Percentiles rank a stretch among this genome's conserved stretches.
phyloP scores from a whole-genome alignment of 2,797 vertebrate genomes.

The Gila robusta region DNA sequence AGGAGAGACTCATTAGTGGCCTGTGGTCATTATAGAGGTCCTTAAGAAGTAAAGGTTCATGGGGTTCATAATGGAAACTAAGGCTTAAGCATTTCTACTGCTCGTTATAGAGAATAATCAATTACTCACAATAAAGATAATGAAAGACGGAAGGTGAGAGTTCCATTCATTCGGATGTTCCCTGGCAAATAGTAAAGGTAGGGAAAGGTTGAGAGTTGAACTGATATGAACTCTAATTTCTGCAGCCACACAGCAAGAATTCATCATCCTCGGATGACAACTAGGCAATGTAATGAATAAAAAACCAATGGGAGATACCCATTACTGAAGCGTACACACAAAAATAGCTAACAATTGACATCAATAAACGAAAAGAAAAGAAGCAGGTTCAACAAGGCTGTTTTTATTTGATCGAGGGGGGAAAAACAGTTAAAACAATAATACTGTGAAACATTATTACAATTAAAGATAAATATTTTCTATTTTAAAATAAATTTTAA shows the following conservation, averaged over 20 bases:
- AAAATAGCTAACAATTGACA: conserved; percentile 16
- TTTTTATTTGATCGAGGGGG: neutral
- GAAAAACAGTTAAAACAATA: neutral
- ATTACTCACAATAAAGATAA: conserved; percentile 31
- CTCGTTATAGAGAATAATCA: conserved; percentile 49
- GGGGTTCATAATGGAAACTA: conserved; percentile 51
- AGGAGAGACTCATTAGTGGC: conserved; percentile 56
- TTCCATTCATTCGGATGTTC: conserved; percentile 29
- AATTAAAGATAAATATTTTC: neutral
- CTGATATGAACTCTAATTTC: conserved; percentile 16
- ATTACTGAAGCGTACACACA: neutral
- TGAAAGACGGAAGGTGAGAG: conserved; percentile 7
- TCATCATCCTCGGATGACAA: conserved; percentile 42
- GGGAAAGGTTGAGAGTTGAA: conserved; percentile 19
- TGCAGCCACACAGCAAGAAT: conserved; percentile 48
- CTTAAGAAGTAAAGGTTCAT: conserved; percentile 35
- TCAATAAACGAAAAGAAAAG: neutral
- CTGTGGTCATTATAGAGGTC: conserved; percentile 56
- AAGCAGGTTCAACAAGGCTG: neutral
- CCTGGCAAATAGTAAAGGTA: conserved; percentile 15
- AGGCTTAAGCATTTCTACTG: conserved; percentile 56
- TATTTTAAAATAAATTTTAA: neutral
- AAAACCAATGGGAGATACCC: neutral
- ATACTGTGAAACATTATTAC: neutral
- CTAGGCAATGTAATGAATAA: neutral